Evolutionary conservation across 2,888 invertebrate genomes (phyloP).

Genomic region (Cryptocheilus praepositus): DNA sequence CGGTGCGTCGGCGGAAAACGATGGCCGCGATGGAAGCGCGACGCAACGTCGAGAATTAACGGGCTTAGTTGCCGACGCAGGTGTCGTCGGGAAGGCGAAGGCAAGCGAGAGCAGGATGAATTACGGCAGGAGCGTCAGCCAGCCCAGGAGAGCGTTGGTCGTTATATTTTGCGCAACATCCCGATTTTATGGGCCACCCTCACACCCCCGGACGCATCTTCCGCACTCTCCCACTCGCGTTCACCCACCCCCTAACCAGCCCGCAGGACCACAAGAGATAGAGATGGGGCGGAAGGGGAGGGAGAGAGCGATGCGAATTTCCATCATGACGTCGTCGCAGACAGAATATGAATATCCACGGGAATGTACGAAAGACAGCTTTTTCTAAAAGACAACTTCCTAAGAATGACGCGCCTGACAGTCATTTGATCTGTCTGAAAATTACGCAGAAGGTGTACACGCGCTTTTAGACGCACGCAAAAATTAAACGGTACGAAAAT

Average conservation of each 20-base stretch:
- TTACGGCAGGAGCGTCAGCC: slow-evolving; percentile 71
- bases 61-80: slow-evolving; percentile 74
- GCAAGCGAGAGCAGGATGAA: slow-evolving; percentile 67
- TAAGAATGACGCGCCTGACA: too few species aligned
- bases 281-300: not conserved
- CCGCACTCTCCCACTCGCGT: slow-evolving; percentile 26
- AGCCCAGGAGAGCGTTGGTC: slow-evolving; percentile 66
- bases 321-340: too few species aligned
- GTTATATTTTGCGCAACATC: slow-evolving; percentile 74
- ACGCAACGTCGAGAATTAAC: slow-evolving; percentile 71
- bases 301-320: too few species aligned
- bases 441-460: too few species aligned
- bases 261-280: slow-evolving; percentile 26
- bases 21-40: slow-evolving; percentile 53
- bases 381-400: too few species aligned
- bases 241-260: slow-evolving; percentile 10
- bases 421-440: too few species aligned
- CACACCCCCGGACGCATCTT: slow-evolving; percentile 39
- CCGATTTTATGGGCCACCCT: slow-evolving; percentile 73
- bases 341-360: too few species aligned
- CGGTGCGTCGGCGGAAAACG: slow-evolving; percentile 34
- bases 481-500: too few species aligned
- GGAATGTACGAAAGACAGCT: too few species aligned
- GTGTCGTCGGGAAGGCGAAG: slow-evolving; percentile 68
- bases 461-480: too few species aligned